Conservation (phyloP, 2,113 vertebrate species). For the Dicentrarchus labrax region DNA sequence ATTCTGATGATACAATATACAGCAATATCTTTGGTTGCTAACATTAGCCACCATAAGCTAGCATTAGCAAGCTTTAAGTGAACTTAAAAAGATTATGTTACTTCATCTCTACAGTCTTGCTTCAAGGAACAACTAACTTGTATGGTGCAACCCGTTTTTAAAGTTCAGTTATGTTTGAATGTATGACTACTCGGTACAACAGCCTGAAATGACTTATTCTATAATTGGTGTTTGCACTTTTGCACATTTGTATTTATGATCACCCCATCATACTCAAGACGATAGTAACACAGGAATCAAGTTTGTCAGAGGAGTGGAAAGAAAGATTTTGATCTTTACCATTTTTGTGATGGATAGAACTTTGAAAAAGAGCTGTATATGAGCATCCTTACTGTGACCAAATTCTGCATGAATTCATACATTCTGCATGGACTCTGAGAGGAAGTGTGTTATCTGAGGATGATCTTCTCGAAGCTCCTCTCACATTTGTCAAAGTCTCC, state of each 20-base stretch:
- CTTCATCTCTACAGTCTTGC: no score
- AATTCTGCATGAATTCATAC: background rate
- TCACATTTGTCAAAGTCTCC: slow-evolving; percentile 43
- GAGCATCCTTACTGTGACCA: background rate
- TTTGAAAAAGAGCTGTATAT: background rate
- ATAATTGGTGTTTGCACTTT: background rate
- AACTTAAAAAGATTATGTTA: no score
- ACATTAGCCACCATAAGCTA: no score
- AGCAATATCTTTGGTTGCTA: no score
- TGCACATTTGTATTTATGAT: background rate
- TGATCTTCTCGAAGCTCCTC: slow-evolving; percentile 15
- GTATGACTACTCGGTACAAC: no score
- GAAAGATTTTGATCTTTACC: no score
- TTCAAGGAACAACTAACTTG: no score
- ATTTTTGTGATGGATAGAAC: no score
- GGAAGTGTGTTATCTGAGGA: slow-evolving; percentile 40
- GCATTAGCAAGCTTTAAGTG: no score
- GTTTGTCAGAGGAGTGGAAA: background rate
- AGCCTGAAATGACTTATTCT: background rate
- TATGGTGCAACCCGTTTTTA: no score
- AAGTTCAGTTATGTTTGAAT: no score
- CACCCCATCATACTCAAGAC: background rate
- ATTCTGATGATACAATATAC: no score
- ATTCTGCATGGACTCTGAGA: background rate
- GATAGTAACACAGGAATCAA: background rate